A percentile compares a stretch with the other conserved stretches of the same genome.
Evolutionary conservation across 2,797 vertebrate genomes (phyloP).

Genomic region (Xiphorhynchus erythropygius): DNA sequence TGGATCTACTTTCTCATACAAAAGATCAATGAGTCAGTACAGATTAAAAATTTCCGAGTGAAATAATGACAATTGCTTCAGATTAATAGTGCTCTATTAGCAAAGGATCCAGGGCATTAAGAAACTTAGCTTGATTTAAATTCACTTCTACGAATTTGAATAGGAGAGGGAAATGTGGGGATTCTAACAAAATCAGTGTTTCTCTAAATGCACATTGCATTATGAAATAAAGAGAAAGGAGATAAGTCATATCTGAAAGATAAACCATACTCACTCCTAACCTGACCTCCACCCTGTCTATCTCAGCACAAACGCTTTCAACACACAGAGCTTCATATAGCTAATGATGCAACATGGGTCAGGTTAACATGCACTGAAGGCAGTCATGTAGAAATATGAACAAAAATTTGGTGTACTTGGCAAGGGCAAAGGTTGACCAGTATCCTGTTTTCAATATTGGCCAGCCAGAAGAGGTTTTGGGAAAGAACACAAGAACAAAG

Average conservation of each 20-base stretch:
- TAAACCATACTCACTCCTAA: background rate
- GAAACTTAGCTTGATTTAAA: background rate
- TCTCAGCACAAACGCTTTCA: background rate
- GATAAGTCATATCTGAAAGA: background rate
- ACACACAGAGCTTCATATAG: background rate
- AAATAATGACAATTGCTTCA: background rate
- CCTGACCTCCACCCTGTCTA: background rate
- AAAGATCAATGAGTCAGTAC: background rate
- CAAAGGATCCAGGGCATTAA: background rate
- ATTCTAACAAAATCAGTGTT: background rate
- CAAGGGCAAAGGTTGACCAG: background rate
- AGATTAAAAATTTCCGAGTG: background rate
- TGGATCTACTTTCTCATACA: background rate
- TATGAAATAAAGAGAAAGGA: background rate
- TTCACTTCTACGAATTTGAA: background rate
- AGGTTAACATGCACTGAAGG: background rate
- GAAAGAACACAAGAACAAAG: background rate
- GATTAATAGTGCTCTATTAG: background rate
- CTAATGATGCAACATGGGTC: background rate
- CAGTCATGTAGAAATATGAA: background rate
- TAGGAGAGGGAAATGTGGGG: background rate
- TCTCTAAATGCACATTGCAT: background rate
- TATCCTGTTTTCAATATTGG: background rate
- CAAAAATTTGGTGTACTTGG: background rate
- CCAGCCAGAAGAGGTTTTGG: background rate